A percentile compares a stretch with the other conserved stretches of the same genome.
phyloP scores from a whole-genome alignment of 2,888 invertebrate genomes.

The Ganaspis brasiliensis region DNA sequence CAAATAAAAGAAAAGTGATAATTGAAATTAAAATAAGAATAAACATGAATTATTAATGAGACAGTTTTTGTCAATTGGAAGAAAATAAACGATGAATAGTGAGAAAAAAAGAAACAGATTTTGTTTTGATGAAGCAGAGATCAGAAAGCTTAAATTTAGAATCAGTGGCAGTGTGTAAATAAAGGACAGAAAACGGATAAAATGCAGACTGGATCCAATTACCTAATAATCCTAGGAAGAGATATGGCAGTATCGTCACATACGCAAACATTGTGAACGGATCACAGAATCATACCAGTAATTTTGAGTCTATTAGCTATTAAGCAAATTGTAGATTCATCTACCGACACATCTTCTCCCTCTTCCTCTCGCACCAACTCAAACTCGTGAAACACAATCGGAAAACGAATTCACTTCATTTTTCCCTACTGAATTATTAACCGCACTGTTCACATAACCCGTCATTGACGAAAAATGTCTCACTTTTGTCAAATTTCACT shows the following conservation, averaged over 20 bases:
- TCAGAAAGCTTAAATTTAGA: slow-evolving; percentile 36
- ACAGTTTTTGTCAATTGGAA: not conserved
- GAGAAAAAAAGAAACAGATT: not conserved
- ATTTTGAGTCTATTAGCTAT: slow-evolving; percentile 77
- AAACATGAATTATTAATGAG: no score
- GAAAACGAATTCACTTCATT: slow-evolving; percentile 42
- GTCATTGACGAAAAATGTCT: not conserved
- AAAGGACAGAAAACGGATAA: slow-evolving; percentile 27
- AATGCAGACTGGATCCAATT: slow-evolving; percentile 59
- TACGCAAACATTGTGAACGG: slow-evolving; percentile 75
- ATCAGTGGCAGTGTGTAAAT: slow-evolving; percentile 15
- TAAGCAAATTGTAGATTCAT: slow-evolving; percentile 73
- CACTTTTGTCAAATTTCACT: not conserved
- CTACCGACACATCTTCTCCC: slow-evolving; percentile 46
- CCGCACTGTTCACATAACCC: not conserved
- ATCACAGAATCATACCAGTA: slow-evolving; percentile 76
- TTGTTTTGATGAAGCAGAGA: slow-evolving; percentile 25
- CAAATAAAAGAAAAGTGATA: no score
- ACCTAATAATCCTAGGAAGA: slow-evolving; percentile 77
- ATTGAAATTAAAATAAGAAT: no score
- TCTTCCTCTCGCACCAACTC: not conserved
- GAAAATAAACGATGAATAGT: not conserved
- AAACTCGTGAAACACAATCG: slow-evolving; percentile 13
- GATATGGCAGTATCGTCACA: slow-evolving; percentile 74
- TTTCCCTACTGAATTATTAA: slow-evolving; percentile 7